Conservation (phyloP, 2,888 invertebrate genomes). For the Morpho achilles region DNA sequence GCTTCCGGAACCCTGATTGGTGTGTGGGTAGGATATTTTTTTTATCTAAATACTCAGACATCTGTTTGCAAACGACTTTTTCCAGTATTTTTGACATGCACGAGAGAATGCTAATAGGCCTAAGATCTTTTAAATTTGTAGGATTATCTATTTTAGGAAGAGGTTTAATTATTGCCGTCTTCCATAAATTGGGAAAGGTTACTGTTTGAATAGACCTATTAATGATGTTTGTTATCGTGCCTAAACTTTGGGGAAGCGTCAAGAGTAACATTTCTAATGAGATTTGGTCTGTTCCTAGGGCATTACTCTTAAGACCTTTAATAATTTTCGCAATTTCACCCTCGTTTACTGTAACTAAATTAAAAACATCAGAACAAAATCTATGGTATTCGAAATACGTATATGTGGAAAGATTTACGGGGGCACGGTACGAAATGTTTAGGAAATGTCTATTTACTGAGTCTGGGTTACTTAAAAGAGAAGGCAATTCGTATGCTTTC, state of each 20-base stretch:
- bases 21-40: background rate
- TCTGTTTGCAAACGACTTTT: background rate
- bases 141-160: background rate
- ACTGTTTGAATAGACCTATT: background rate
- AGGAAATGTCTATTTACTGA: background rate
- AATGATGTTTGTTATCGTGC: background rate
- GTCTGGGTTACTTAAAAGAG: background rate
- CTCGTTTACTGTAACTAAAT: background rate
- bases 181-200: background rate
- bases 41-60: background rate
- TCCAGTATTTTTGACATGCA: background rate
- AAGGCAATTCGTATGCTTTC: background rate
- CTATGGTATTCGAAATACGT: background rate
- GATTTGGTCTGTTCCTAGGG: conserved; percentile 8
- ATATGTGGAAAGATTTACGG: background rate
- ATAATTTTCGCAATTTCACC: conserved; percentile 1
- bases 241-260: background rate
- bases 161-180: background rate
- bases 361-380: background rate
- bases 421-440: background rate
- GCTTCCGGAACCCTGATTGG: background rate
- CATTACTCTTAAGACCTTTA: conserved; percentile 8
- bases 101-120: background rate
- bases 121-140: background rate
- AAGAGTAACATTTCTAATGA: conserved; percentile 4